Evolutionary conservation across 2,113 vertebrate genomes (phyloP).

Genomic region (Ranitomeya imitator): DNA sequence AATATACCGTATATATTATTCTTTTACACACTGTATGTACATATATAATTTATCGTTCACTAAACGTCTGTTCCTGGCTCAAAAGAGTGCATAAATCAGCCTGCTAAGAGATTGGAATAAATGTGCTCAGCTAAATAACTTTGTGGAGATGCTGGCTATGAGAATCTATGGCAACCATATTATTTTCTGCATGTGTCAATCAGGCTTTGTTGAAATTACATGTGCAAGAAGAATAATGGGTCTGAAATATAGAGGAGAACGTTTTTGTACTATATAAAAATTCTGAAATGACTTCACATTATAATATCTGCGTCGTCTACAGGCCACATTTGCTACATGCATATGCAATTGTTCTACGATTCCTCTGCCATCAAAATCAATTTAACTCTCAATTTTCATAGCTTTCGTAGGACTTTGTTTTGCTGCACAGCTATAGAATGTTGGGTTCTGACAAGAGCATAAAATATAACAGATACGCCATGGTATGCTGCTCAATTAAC

Average conservation of each 20-base stretch:
- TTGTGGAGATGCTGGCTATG: no score
- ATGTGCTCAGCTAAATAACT: neutral
- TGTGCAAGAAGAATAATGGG: neutral
- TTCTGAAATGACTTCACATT: neutral
- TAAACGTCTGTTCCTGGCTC: neutral
- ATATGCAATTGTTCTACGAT: neutral
- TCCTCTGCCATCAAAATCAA: neutral
- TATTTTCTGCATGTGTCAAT: neutral
- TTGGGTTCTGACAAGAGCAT: neutral
- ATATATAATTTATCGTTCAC: neutral
- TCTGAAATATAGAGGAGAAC: neutral
- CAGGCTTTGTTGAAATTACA: neutral
- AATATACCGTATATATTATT: no score
- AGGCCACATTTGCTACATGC: neutral
- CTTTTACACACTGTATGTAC: no score
- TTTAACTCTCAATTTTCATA: conserved; percentile 5
- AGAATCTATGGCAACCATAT: neutral
- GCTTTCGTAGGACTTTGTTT: neutral
- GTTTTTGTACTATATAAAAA: neutral
- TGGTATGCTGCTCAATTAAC: conserved; percentile 31
- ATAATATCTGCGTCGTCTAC: neutral
- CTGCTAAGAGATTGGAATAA: neutral
- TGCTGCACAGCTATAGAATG: neutral
- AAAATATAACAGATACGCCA: neutral
- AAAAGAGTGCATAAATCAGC: neutral